These are phyloP conservation scores for Mythimna lalbum DNA, from an alignment of 2,888 invertebrate genomes.

Conservation along the genomic window DNA sequence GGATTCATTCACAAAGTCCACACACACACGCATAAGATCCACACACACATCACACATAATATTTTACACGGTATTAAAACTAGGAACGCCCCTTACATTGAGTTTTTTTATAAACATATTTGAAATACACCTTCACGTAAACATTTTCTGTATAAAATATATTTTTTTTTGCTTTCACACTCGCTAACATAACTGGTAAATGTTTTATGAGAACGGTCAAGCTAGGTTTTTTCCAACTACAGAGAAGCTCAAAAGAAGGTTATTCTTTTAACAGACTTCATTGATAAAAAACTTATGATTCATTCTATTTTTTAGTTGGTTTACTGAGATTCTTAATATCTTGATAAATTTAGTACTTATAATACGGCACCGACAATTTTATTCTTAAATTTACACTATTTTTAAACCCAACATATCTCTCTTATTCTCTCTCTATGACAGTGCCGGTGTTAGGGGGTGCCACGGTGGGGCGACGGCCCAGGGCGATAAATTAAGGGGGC, in stretches of 20 bases:
- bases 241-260: background rate
- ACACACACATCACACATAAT: slow-evolving; percentile 39
- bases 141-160: slow-evolving; percentile 60
- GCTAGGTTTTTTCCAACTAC: background rate
- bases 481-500: no score
- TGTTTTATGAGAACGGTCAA: slow-evolving; percentile 5
- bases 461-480: no score
- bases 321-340: slow-evolving; percentile 34
- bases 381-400: background rate
- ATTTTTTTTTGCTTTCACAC: slow-evolving; percentile 52
- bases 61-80: slow-evolving; percentile 55
- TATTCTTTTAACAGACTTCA: background rate
- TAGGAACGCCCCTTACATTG: slow-evolving; percentile 51
- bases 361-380: background rate
- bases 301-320: background rate
- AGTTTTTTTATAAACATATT: slow-evolving; percentile 44
- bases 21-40: slow-evolving; percentile 25
- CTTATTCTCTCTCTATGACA: no score
- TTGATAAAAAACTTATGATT: background rate
- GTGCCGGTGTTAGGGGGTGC: no score
- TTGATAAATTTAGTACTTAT: background rate
- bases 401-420: background rate
- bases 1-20: slow-evolving; percentile 19
- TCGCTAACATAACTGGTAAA: slow-evolving; percentile 33
- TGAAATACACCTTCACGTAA: slow-evolving; percentile 57